These are phyloP conservation scores for Corythornis vintsioides DNA, from an alignment of 2,113 vertebrate genomes.

Conservation along the genomic window DNA sequence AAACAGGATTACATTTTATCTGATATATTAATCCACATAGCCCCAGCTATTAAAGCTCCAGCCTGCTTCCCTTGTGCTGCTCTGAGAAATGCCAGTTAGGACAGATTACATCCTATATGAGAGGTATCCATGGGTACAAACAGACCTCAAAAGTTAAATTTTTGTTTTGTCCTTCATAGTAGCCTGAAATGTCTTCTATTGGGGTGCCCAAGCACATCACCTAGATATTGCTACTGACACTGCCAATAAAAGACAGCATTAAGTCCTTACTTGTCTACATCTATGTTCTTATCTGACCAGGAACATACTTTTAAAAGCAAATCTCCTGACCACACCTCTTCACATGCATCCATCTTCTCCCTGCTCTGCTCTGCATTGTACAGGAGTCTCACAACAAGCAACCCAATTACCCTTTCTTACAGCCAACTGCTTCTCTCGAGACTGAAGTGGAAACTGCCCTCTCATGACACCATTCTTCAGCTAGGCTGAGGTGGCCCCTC, in stretches of 20 bases:
- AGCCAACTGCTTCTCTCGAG: background rate
- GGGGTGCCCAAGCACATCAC: background rate
- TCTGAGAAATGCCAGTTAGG: background rate
- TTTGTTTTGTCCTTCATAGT: background rate
- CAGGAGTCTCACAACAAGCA: background rate
- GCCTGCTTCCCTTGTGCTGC: background rate
- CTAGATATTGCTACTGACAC: background rate
- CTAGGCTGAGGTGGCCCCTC: background rate
- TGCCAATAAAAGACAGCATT: background rate
- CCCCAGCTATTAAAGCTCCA: background rate
- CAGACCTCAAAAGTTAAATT: background rate
- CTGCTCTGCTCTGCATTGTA: background rate
- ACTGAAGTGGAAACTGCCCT: background rate
- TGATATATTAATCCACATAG: background rate
- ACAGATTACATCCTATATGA: background rate
- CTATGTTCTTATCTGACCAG: background rate
- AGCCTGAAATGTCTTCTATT: background rate
- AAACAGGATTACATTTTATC: background rate
- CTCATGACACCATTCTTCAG: background rate
- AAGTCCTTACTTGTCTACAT: background rate
- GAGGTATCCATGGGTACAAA: background rate
- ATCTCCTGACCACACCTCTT: background rate
- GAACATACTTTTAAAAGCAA: background rate
- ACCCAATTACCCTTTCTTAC: background rate
- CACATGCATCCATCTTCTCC: too few relatives aligned